These are phyloP conservation scores for Ips nitidus DNA, from an alignment of 1,140 invertebrate genomes.

Conservation along the genomic window DNA sequence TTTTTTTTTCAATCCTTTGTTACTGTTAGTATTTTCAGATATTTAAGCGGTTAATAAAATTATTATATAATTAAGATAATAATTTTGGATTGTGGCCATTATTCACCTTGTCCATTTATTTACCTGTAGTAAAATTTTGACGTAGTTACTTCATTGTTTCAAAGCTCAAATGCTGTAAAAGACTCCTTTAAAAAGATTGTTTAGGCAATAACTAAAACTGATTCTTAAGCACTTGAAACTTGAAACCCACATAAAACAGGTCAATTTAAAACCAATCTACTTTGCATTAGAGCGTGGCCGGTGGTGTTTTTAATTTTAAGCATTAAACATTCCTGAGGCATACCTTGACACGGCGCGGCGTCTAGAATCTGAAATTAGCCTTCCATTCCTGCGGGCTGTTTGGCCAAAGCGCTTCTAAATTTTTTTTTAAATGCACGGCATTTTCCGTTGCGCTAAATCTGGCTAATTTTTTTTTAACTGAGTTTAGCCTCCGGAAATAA, in stretches of 20 bases:
- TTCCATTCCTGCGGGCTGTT: slow-evolving; percentile 8
- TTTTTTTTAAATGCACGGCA: not conserved
- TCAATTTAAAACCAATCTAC: slow-evolving; percentile 21
- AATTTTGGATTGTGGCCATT: no score
- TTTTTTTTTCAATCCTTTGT: no score
- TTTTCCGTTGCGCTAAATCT: not conserved
- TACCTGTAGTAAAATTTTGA: no score
- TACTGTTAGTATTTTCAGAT: no score
- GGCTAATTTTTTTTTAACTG: not conserved
- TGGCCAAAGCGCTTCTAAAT: not conserved
- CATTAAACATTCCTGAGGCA: slow-evolving; percentile 25
- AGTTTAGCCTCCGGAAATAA: not conserved
- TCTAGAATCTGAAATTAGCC: slow-evolving; percentile 4
- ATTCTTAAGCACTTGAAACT: no score
- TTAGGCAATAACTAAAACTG: no score
- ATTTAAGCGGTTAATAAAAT: no score
- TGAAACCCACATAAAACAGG: not conserved
- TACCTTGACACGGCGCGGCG: slow-evolving; percentile 9
- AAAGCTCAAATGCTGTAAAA: no score
- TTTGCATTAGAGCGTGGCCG: slow-evolving; percentile 15
- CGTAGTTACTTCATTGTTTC: no score
- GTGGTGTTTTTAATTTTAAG: slow-evolving; percentile 12
- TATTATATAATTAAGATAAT: no score
- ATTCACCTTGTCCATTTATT: no score
- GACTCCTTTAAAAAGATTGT: no score